Evolutionary conservation across 2,888 invertebrate genomes (phyloP), one percentile per base, ranked within the genome.

Genomic region (Morpho deidamia): DNA sequence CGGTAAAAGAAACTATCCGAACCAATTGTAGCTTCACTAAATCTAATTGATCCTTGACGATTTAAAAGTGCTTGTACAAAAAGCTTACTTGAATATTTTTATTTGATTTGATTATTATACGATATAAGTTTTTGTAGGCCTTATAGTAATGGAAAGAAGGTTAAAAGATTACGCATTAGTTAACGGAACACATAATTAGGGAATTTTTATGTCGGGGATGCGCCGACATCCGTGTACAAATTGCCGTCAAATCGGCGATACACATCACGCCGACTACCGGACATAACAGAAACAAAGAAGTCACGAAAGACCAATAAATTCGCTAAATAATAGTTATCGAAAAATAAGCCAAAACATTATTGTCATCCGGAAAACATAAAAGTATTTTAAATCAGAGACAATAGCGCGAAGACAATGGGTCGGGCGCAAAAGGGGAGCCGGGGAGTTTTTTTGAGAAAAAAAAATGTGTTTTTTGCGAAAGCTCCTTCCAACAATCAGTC

Each of bases 341-440:
- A 83, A 83, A 78, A 78, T 81, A 68, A 66, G 61, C 65, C 66
- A 73, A 71, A 66, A 65, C 66, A 60, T 60, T 56, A 58, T 58
- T 55, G 62, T 58, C 58, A 58, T 52, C 51, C 58, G 58, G 58
- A 52, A 58, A 51, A 80, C 86, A 85, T 87, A 86, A 86, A 85
- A 88, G 86, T 84, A 85, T 86, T 85, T 88, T 76, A 83, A 85
- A 85, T 81, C 76, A 79, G 72, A 86, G 80, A 89, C 89, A 88
- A 89, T 87, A 84, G 87, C 65, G 64, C 68, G 69, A 72, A 85
- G 83, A 89, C 89, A 89, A 88, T 89, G 86, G 87, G 65, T 70
- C 23, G 62, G 54, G 50, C 53, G 54, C 54, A 44, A 57, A 54
- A 48, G 43, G 47, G 54, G 46, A 37, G 7, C 48, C 57, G 57